A percentile compares a stretch with the other conserved stretches of the same genome.
phyloP scores from a whole-genome alignment of 2,113 vertebrate species.

The Semicossyphus pulcher region DNA sequence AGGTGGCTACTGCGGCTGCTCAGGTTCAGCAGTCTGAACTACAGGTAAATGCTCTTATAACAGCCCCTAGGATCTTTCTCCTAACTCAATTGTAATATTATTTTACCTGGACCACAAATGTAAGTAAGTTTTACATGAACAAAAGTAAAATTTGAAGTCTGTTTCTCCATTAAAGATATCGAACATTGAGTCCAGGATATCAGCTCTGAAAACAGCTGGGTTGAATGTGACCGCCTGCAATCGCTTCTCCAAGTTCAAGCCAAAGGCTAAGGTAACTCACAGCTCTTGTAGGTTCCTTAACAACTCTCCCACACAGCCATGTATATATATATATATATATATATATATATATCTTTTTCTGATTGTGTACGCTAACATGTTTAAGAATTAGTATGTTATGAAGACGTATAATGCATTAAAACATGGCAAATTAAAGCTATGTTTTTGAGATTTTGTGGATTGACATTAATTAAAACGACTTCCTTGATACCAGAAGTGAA shows the following conservation, averaged over 20 bases:
- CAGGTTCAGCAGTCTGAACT: constrained; percentile 96
- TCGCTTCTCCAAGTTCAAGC: constrained; percentile 85
- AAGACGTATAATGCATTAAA: too few relatives aligned
- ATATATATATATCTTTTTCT: too few relatives aligned
- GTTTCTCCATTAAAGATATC: constrained; percentile 86
- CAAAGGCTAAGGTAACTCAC: constrained; percentile 75
- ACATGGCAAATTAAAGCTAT: background rate
- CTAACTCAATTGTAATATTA: too few relatives aligned
- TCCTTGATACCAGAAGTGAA: too few relatives aligned
- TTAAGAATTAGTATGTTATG: too few relatives aligned
- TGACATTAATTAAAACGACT: too few relatives aligned
- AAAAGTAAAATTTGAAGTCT: background rate
- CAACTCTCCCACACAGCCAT: background rate
- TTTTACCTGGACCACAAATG: too few relatives aligned
- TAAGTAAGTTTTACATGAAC: too few relatives aligned
- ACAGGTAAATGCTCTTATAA: too few relatives aligned
- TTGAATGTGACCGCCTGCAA: constrained; percentile 92
- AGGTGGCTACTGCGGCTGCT: constrained; percentile 94
- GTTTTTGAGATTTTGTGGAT: background rate
- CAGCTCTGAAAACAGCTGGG: constrained; percentile 93
- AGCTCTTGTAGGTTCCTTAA: background rate
- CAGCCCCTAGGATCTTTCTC: too few relatives aligned
- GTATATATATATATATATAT: too few relatives aligned
- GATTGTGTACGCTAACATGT: too few relatives aligned
- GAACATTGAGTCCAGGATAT: constrained; percentile 97